Percentiles rank a stretch among this genome's conserved stretches.
phyloP scores from a whole-genome alignment of 2,113 vertebrate genomes.

The Rhinopithecus roxellana region DNA sequence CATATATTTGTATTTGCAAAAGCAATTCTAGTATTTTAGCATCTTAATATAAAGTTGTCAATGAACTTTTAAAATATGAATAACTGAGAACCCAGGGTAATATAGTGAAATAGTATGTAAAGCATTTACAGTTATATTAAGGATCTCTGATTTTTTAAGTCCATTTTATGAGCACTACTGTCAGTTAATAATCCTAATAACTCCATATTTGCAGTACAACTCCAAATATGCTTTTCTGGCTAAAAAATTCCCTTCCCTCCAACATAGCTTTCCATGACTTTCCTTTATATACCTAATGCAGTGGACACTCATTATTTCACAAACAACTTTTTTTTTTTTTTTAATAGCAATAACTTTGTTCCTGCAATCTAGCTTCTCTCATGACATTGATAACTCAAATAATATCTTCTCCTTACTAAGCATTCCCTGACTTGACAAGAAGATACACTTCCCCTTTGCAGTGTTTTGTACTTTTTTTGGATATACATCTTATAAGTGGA shows the following conservation, averaged over 20 bases:
- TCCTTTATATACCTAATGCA: background rate
- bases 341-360: background rate
- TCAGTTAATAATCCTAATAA: background rate
- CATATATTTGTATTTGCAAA: background rate
- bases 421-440: background rate
- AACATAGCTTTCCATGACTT: background rate
- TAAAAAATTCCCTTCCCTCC: background rate
- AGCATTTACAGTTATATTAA: background rate
- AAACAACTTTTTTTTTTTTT: background rate
- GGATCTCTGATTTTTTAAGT: background rate
- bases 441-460: background rate
- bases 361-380: background rate
- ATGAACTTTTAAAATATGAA: background rate
- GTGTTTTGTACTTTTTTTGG: background rate
- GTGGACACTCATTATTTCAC: background rate
- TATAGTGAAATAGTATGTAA: background rate
- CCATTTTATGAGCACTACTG: background rate
- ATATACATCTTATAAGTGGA: background rate
- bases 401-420: background rate
- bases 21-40: slow-evolving; percentile 11
- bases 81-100: background rate
- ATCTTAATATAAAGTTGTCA: background rate
- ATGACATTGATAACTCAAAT: background rate
- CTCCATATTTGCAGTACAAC: background rate
- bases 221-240: background rate